A percentile compares a stretch with the other conserved stretches of the same genome.
Conservation (phyloP, 2,113 vertebrate genomes). For the Drymodes brunneopygia region DNA sequence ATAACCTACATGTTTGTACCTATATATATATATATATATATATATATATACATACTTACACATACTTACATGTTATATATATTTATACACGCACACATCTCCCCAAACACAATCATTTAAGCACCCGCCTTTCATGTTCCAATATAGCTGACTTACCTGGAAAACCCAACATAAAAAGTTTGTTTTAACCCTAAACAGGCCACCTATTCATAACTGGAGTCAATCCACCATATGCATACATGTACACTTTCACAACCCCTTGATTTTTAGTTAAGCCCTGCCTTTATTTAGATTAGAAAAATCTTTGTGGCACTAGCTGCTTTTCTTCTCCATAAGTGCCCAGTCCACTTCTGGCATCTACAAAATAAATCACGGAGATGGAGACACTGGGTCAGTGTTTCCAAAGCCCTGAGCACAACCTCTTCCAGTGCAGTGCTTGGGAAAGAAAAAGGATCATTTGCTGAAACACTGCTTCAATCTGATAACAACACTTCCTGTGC, state of each 20-base stretch:
- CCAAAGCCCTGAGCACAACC: background rate
- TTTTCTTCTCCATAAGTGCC: background rate
- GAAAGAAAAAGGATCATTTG: background rate
- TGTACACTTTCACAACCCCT: background rate
- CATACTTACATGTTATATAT: background rate
- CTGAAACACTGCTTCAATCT: background rate
- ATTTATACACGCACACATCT: background rate
- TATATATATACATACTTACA: background rate
- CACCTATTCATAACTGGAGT: background rate
- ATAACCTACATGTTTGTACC: background rate
- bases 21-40: background rate
- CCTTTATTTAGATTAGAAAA: background rate
- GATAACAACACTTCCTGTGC: background rate
- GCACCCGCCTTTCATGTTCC: background rate
- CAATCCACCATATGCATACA: background rate
- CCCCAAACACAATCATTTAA: background rate
- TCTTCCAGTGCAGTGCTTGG: background rate
- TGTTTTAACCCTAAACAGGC: background rate
- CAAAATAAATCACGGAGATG: background rate
- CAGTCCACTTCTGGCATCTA: background rate
- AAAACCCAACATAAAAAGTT: background rate
- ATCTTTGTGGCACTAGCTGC: background rate
- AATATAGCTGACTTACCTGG: background rate
- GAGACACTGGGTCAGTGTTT: background rate
- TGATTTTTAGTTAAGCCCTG: background rate